Conservation (phyloP, 1,140 invertebrate species). For the Drosophila sechellia region DNA sequence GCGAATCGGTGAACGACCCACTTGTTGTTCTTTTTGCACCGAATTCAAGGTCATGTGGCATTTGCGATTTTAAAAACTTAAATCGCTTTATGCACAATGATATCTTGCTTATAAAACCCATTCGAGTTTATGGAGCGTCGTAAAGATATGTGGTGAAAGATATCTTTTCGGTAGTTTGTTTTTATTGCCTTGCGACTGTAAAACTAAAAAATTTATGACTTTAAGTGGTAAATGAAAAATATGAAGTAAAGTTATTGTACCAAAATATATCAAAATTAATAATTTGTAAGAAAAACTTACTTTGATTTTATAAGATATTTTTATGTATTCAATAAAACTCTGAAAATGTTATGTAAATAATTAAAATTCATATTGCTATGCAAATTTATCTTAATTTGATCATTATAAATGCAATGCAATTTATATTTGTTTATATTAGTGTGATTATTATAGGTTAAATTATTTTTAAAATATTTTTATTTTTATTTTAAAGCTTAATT, state of each 20-base stretch:
- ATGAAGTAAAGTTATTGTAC: not conserved
- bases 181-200: not conserved
- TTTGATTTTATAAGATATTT: too few species aligned
- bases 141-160: not conserved
- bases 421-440: not conserved
- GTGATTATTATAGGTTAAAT: too few species aligned
- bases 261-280: too few species aligned
- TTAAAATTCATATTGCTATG: too few species aligned
- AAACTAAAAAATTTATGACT: not conserved
- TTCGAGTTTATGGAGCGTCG: not conserved
- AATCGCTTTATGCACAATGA: not conserved
- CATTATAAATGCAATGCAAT: too few species aligned
- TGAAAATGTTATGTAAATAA: too few species aligned
- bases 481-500: too few species aligned
- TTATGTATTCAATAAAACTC: too few species aligned
- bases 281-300: too few species aligned
- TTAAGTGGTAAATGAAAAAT: not conserved
- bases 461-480: too few species aligned
- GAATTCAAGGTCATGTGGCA: conserved; percentile 57
- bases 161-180: not conserved
- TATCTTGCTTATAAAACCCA: not conserved
- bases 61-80: conserved; percentile 1
- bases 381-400: too few species aligned
- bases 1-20: conserved; percentile 47
- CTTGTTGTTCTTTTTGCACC: conserved; percentile 59